These are phyloP conservation scores for Danaus melanippus DNA, from an alignment of 1,140 invertebrate species.

Conservation along the genomic window DNA sequence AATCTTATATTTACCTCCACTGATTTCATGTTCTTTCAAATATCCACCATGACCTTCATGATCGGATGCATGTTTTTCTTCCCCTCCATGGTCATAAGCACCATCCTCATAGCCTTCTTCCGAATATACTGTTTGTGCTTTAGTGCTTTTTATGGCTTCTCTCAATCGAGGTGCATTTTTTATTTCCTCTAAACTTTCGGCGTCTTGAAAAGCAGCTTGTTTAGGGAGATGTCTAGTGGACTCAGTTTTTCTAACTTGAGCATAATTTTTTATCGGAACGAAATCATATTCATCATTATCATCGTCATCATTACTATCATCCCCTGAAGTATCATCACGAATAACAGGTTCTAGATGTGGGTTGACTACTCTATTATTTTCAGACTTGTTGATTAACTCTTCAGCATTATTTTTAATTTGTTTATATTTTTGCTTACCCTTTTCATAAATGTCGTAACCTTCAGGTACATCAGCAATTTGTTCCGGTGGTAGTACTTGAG, in stretches of 20 bases:
- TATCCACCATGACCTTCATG: slow-evolving; percentile 63
- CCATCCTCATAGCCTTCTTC: slow-evolving; percentile 86
- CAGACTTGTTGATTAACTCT: slow-evolving; percentile 49
- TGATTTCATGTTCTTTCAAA: slow-evolving; percentile 53
- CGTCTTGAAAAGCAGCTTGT: slow-evolving; percentile 71
- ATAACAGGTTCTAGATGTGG: slow-evolving; percentile 47
- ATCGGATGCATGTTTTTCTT: slow-evolving; percentile 78
- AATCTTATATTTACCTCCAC: slow-evolving; percentile 57
- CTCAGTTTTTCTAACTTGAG: slow-evolving; percentile 78
- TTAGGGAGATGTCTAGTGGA: slow-evolving; percentile 75
- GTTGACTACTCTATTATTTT: slow-evolving; percentile 41
- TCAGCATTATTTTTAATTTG: slow-evolving; percentile 52
- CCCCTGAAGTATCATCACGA: neutral
- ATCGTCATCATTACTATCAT: no score
- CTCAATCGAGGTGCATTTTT: slow-evolving; percentile 75
- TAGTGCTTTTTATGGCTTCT: slow-evolving; percentile 79
- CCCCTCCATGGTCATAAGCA: slow-evolving; percentile 83
- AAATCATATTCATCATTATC: slow-evolving; percentile 73
- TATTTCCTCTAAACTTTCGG: slow-evolving; percentile 74
- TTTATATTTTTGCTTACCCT: slow-evolving; percentile 52
- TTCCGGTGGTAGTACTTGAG: slow-evolving; percentile 39
- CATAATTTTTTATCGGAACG: slow-evolving; percentile 77
- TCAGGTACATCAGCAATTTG: slow-evolving; percentile 43
- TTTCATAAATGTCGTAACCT: slow-evolving; percentile 65
- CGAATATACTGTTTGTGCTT: slow-evolving; percentile 81